Evolutionary conservation across 2,888 invertebrate species (phyloP), one percentile per base, ranked within the genome.

Genomic region (Lumbricus terrestris): DNA sequence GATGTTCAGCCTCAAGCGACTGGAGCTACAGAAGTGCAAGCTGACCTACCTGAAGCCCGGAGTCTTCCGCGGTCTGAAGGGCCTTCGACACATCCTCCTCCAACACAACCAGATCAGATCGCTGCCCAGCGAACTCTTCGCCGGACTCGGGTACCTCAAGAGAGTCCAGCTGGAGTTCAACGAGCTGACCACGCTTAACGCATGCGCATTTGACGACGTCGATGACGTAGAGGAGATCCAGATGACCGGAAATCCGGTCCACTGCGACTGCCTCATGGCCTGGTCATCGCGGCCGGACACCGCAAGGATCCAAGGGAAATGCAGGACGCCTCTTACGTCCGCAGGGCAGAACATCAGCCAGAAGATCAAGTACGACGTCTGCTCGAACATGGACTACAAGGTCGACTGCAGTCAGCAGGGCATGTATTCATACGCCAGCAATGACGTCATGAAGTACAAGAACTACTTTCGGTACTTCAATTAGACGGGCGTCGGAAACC

Each of bases 161-260:
- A 82, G 82, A 33, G 23, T 92, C 6, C 82, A 90, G 29, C 90
- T 92, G 35, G 91, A 92, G 29, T 42, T 89, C 83, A 92, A 92
- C 88, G 38, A 85, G 13, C 90, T 92, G 89, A 88, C 69, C 29
- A 90, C 91, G 35, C 83, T 92, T 89, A 92, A 92, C 90, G 92
- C 92, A 33, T 92, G 92, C 83, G 92, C 92, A 5, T 92, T 92
- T 37, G 89, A 88, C n/a, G 85, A 91, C 89, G 82, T 92, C 33
- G n/a, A 54, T 18, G 88, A 88, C 82, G 88, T 92, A 35, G 90
- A 91, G 47, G 90, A 90, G 88, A 91, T 92, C 89, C 88, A 82
- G 89, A 34, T 91, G 35, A 37, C 54, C n/a, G 91, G 89, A 38
- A 92, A 92, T 83, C 91, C 89, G 38, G 88, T 92, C 33, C 88